Conservation (phyloP, 2,113 vertebrate genomes). For the Nerophis lumbriciformis region DNA sequence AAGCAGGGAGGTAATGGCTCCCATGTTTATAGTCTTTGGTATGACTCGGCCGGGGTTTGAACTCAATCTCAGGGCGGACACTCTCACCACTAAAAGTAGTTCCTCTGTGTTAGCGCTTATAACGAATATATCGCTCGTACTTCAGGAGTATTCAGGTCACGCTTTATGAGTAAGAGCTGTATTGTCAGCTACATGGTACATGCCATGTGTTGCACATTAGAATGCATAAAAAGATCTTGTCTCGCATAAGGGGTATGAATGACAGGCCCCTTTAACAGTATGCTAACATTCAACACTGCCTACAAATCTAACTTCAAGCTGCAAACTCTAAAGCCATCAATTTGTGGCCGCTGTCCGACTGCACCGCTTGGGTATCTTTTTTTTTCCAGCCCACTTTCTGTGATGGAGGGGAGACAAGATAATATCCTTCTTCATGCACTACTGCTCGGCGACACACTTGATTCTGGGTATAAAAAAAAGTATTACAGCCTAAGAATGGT, state of each 20-base stretch:
- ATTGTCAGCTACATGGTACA: no score
- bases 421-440: slow-evolving; percentile 12
- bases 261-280: background rate
- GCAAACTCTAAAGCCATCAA: background rate
- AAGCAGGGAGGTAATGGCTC: no score
- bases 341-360: slow-evolving; percentile 1
- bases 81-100: no score
- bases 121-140: no score
- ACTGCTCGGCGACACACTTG: slow-evolving; percentile 5
- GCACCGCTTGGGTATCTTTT: slow-evolving; percentile 6
- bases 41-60: no score
- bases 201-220: no score
- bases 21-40: no score
- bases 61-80: no score
- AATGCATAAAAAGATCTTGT: no score
- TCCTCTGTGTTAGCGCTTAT: no score
- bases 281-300: background rate
- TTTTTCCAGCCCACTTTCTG: slow-evolving; percentile 12
- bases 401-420: slow-evolving; percentile 23
- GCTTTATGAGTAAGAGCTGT: no score
- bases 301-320: background rate
- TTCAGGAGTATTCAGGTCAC: no score
- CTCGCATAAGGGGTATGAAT: background rate
- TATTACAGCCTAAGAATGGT: background rate
- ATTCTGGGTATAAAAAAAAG: background rate